A percentile compares a stretch with the other conserved stretches of the same genome.
These are phyloP conservation scores for Liopterus haemorrhoidalis DNA, from an alignment of 2,888 invertebrate species.

Conservation along the genomic window DNA sequence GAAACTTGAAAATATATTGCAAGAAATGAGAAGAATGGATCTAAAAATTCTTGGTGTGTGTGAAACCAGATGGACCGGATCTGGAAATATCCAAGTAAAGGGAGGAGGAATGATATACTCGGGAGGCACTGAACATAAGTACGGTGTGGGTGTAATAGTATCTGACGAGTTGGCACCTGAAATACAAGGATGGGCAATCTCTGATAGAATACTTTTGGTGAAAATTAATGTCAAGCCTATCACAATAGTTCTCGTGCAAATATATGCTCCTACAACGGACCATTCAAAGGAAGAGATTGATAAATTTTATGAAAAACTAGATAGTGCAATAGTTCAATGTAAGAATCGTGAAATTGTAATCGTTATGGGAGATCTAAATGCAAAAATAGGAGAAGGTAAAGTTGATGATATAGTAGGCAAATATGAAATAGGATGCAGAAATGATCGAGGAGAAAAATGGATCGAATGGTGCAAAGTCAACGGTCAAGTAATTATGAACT, in stretches of 20 bases:
- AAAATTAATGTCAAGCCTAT: neutral
- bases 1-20: neutral
- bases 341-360: constrained; percentile 4
- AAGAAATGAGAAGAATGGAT: constrained; percentile 1
- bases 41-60: neutral
- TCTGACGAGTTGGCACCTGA: neutral
- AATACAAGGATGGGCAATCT: neutral
- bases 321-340: neutral
- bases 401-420: neutral
- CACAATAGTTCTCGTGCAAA: constrained; percentile 2
- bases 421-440: neutral
- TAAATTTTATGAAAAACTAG: constrained; percentile 4
- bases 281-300: constrained; percentile 4
- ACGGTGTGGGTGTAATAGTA: constrained; percentile 2
- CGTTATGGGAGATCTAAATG: constrained; percentile 6
- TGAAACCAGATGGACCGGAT: neutral
- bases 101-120: neutral
- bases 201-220: neutral
- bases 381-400: constrained; percentile 8
- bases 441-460: constrained; percentile 3
- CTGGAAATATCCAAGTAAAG: neutral
- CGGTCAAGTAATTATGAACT: constrained; percentile 6
- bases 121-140: neutral
- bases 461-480: constrained; percentile 7
- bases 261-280: constrained; percentile 9